These are phyloP conservation scores for Brachylomia viminalis DNA, from an alignment of 2,888 invertebrate genomes.

Conservation along the genomic window DNA sequence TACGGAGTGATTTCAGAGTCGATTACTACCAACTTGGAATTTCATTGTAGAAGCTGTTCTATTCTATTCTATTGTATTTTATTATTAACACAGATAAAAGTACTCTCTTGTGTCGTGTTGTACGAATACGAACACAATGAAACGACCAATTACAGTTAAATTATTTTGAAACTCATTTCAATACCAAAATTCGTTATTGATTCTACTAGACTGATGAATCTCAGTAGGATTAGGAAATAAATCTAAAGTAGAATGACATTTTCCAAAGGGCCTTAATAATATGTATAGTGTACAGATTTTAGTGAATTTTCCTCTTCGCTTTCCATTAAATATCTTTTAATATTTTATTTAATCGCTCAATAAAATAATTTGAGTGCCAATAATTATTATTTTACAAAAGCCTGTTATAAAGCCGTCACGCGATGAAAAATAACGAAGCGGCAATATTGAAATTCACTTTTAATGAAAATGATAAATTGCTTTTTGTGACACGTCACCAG, in stretches of 20 bases:
- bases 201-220: neutral
- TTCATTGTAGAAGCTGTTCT: conserved; percentile 32
- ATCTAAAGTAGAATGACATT: neutral
- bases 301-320: neutral
- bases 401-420: neutral
- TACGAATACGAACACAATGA: neutral
- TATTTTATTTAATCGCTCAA: neutral
- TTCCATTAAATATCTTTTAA: neutral
- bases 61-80: conserved; percentile 28
- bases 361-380: neutral
- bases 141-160: neutral
- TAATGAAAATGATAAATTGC: conserved; percentile 59
- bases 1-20: conserved; percentile 44
- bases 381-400: conserved; percentile 11
- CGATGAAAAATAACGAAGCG: conserved; percentile 43
- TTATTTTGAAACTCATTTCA: neutral
- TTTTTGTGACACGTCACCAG: conserved; percentile 28
- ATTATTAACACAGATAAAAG: neutral
- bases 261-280: neutral
- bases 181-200: neutral
- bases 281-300: neutral
- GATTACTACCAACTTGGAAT: conserved; percentile 50
- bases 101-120: neutral
- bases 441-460: conserved; percentile 47
- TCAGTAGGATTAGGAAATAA: neutral